Conservation (phyloP, 2,113 vertebrate genomes). For the Dicaeum eximium region DNA sequence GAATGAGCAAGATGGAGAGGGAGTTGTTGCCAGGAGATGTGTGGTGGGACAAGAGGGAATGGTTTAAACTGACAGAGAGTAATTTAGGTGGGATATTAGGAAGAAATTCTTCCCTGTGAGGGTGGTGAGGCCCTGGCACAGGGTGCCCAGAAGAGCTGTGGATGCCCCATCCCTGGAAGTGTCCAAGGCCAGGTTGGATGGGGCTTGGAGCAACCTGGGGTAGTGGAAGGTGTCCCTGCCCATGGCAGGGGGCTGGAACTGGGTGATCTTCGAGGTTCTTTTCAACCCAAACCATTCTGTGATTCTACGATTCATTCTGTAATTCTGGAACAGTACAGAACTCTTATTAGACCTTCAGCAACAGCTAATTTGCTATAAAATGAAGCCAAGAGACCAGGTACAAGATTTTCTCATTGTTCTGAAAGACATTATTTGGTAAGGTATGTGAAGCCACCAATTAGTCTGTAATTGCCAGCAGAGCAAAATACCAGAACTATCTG, state of each 20-base stretch:
- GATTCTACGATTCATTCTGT: background rate
- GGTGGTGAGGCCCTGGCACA: background rate
- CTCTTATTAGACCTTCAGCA: background rate
- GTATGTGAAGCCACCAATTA: background rate
- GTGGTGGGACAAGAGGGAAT: background rate
- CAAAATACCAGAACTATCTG: background rate
- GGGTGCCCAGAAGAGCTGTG: background rate
- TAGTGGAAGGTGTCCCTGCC: accelerated
- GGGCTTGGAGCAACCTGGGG: accelerated
- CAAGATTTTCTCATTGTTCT: background rate
- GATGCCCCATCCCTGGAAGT: background rate
- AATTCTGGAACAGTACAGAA: background rate
- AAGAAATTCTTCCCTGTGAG: background rate
- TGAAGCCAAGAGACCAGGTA: background rate
- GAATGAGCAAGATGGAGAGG: background rate
- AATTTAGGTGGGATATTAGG: background rate
- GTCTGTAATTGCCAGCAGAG: background rate
- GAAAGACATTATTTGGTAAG: background rate
- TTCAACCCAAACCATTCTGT: background rate
- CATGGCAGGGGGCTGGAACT: accelerated
- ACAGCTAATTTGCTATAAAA: background rate
- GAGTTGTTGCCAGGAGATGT: background rate
- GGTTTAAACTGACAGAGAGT: background rate
- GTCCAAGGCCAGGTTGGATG: background rate
- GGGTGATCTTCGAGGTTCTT: background rate